Percentiles rank a stretch among this genome's conserved stretches.
Conservation (phyloP, 2,888 invertebrate species). For the Amiota minor region DNA sequence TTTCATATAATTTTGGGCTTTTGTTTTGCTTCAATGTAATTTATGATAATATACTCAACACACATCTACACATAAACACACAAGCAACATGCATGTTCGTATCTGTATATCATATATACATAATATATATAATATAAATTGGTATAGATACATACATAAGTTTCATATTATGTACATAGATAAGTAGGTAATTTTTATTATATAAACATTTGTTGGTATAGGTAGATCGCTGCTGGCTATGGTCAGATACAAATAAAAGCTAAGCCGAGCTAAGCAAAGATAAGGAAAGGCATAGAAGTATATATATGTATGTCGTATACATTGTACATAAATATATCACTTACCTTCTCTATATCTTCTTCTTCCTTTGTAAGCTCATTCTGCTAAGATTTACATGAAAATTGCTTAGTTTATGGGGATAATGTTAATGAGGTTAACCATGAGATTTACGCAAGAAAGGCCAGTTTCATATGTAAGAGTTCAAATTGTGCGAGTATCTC, state of each 20-base stretch:
- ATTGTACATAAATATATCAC: too few species aligned
- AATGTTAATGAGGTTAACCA: constrained; percentile 18
- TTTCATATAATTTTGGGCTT: constrained; percentile 60
- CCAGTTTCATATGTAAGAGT: background rate
- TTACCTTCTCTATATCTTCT: too few species aligned
- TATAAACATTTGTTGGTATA: background rate
- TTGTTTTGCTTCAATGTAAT: constrained; percentile 57
- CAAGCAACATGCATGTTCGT: background rate
- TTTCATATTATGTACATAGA: too few species aligned
- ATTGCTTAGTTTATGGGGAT: constrained; percentile 1
- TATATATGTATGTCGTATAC: too few species aligned
- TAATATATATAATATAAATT: too few species aligned
- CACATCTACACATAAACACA: background rate
- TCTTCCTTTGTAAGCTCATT: too few species aligned
- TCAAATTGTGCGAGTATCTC: too few species aligned
- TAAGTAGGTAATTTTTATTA: background rate
- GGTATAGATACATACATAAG: too few species aligned
- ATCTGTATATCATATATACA: background rate
- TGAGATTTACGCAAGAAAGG: constrained; percentile 19
- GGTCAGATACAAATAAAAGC: background rate
- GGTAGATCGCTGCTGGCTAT: background rate
- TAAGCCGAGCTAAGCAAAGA: background rate
- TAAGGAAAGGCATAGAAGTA: background rate
- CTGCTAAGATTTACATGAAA: background rate
- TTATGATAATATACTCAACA: constrained; percentile 50